A percentile compares a stretch with the other conserved stretches of the same genome.
Conservation (phyloP, 2,888 invertebrate species). For the Arge pagana region DNA sequence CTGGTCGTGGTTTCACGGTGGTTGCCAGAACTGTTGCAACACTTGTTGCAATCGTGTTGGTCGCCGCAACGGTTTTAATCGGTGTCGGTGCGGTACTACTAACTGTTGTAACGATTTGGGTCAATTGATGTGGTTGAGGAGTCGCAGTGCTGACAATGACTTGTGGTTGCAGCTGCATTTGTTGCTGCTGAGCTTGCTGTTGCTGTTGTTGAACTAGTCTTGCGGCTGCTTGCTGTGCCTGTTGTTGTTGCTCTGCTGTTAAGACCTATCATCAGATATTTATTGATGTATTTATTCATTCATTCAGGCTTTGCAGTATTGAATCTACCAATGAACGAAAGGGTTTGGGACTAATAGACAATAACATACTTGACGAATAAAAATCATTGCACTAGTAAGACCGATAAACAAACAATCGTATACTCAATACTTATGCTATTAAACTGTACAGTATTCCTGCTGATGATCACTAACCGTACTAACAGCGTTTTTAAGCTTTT, state of each 20-base stretch:
- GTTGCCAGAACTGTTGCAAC: conserved; percentile 36
- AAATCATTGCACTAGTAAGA: no score
- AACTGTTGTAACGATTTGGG: conserved; percentile 42
- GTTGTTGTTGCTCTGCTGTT: conserved; percentile 42
- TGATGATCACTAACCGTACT: conserved; percentile 40
- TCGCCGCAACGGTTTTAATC: conserved; percentile 41
- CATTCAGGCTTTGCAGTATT: no score
- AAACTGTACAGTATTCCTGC: no score
- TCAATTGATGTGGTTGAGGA: conserved; percentile 44
- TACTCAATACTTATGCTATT: no score
- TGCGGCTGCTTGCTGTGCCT: conserved; percentile 31
- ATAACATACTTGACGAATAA: no score
- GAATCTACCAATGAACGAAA: no score
- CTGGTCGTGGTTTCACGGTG: conserved; percentile 44
- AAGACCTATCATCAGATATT: conserved; percentile 39
- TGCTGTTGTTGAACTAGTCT: conserved; percentile 37
- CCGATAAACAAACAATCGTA: no score
- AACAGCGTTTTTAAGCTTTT: conserved; percentile 68
- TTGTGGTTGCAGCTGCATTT: conserved; percentile 38
- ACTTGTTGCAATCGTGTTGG: conserved; percentile 38
- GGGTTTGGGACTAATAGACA: no score
- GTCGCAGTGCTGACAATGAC: conserved; percentile 36
- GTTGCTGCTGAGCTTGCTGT: conserved; percentile 36
- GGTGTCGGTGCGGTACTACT: conserved; percentile 36
- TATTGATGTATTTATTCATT: no score